These are phyloP conservation scores for Amphiprion percula DNA, from an alignment of 2,113 vertebrate species.

Conservation along the genomic window DNA sequence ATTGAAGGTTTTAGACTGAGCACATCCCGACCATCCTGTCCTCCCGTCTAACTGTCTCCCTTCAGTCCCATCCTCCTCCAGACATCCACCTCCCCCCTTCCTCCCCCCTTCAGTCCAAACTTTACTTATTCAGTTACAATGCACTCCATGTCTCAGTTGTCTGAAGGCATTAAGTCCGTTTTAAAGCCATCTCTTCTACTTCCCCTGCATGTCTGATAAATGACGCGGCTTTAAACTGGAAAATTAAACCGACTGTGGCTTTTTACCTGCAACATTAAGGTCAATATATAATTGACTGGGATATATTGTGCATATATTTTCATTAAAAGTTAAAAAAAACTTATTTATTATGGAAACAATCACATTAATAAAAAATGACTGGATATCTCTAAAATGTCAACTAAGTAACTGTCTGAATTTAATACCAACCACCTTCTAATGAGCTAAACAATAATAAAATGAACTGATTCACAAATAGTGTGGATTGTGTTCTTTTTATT, in stretches of 20 bases:
- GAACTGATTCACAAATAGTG: too few species aligned
- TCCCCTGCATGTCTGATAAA: slow-evolving; percentile 22
- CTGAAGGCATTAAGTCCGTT: slow-evolving; percentile 34
- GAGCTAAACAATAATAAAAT: too few species aligned
- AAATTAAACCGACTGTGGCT: neutral
- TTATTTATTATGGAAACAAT: too few species aligned
- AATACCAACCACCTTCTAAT: too few species aligned
- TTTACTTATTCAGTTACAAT: slow-evolving; percentile 32
- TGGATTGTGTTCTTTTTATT: too few species aligned
- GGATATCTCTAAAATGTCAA: too few species aligned
- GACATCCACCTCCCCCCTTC: neutral
- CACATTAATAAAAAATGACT: too few species aligned
- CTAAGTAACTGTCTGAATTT: too few species aligned
- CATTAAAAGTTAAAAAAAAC: too few species aligned
- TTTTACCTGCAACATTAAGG: neutral
- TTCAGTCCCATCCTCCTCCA: neutral
- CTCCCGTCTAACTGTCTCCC: neutral
- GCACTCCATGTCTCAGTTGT: slow-evolving; percentile 26
- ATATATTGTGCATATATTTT: too few species aligned
- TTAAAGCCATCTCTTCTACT: neutral
- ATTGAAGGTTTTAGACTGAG: neutral
- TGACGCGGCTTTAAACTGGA: neutral
- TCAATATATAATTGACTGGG: too few species aligned
- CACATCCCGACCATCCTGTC: neutral
- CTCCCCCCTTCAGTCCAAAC: neutral